phyloP scores from a whole-genome alignment of 2,797 vertebrate genomes.

The Eulemur albifrons region DNA sequence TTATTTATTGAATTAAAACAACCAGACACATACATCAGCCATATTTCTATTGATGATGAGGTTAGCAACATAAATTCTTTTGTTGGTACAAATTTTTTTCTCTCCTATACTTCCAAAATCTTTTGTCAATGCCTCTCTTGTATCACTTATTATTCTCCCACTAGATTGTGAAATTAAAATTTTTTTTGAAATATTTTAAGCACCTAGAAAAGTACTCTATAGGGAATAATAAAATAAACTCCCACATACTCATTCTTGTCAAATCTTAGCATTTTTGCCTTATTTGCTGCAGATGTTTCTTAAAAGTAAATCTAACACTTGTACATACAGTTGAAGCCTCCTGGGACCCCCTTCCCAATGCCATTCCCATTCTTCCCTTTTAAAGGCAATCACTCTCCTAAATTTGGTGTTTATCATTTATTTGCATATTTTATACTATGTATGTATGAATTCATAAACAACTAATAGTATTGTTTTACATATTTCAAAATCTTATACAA shows the following conservation, averaged over 20 bases:
- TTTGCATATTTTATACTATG: background rate
- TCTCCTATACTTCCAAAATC: background rate
- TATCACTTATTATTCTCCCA: background rate
- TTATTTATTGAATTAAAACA: background rate
- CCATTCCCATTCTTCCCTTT: background rate
- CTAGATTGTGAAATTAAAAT: background rate
- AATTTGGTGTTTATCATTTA: background rate
- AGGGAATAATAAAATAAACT: background rate
- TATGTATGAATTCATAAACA: background rate
- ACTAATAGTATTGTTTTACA: background rate
- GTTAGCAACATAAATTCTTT: background rate
- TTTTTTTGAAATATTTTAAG: background rate
- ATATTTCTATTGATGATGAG: background rate
- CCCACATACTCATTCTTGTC: background rate
- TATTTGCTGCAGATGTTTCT: slow-evolving; percentile 9
- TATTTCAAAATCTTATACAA: slow-evolving; percentile 17
- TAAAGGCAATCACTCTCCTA: background rate
- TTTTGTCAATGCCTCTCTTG: background rate
- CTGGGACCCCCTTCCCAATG: background rate
- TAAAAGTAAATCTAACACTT: background rate
- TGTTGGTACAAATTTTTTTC: background rate
- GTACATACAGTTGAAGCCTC: background rate
- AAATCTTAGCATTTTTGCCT: slow-evolving; percentile 25
- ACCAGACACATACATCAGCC: background rate
- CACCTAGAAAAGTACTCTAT: background rate